Evolutionary conservation across 2,797 vertebrate species (phyloP).

Genomic region (Meda fulgida): DNA sequence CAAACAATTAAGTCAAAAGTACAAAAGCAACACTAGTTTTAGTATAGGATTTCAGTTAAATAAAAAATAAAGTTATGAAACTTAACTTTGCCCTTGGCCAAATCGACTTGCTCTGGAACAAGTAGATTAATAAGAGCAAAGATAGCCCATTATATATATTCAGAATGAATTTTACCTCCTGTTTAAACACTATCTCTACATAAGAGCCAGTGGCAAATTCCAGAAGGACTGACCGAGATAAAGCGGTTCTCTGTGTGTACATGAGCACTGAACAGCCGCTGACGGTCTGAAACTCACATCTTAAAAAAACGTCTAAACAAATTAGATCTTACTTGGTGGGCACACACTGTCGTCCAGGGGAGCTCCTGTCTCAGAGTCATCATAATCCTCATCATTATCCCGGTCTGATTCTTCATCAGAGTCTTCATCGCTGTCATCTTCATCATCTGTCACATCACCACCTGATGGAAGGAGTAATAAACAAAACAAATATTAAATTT

Average conservation of each 20-base stretch:
- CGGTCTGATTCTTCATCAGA: slow-evolving; percentile 79
- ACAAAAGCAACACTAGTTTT: no score
- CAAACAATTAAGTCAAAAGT: no score
- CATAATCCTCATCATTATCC: slow-evolving; percentile 76
- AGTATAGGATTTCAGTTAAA: background rate
- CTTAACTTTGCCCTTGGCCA: background rate
- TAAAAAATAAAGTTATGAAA: background rate
- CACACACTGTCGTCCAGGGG: slow-evolving; percentile 80
- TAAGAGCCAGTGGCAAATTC: no score
- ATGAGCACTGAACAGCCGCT: no score
- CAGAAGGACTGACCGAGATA: no score
- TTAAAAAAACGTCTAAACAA: no score
- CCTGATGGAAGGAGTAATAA: background rate
- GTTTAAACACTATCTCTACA: no score
- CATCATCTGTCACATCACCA: slow-evolving; percentile 72
- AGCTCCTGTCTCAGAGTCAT: slow-evolving; percentile 73
- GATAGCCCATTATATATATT: background rate
- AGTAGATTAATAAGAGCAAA: background rate
- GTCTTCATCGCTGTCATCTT: slow-evolving; percentile 80
- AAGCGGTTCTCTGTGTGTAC: no score
- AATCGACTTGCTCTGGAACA: background rate
- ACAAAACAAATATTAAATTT: background rate
- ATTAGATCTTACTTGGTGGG: slow-evolving; percentile 79
- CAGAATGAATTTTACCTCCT: no score
- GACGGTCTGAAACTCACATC: no score